Conservation (phyloP, 2,888 invertebrate genomes). For the Apantesis nais region DNA sequence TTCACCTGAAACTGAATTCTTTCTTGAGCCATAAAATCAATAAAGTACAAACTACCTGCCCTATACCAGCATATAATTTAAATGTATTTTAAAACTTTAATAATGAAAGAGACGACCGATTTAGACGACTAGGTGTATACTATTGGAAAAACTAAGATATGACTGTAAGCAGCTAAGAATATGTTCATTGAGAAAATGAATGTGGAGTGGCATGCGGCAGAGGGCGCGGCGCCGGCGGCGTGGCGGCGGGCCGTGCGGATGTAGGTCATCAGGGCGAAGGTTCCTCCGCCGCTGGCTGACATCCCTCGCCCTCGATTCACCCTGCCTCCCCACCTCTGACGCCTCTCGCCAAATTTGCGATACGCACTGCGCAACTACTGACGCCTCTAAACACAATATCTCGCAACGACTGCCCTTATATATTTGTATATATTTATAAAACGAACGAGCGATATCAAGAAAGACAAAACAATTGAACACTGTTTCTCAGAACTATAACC, state of each 20-base stretch:
- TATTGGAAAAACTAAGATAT: slow-evolving; percentile 5
- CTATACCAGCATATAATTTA: not conserved
- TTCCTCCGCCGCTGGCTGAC: slow-evolving; percentile 53
- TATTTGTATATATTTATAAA: slow-evolving; percentile 28
- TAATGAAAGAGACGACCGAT: not conserved
- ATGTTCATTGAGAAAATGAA: slow-evolving; percentile 33
- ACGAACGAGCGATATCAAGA: slow-evolving; percentile 44
- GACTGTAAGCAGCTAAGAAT: slow-evolving; percentile 17
- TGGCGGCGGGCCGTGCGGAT: slow-evolving; percentile 56
- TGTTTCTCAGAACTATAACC: slow-evolving; percentile 65
- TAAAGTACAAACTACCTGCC: slow-evolving; percentile 1
- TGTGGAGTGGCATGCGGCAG: slow-evolving; percentile 30
- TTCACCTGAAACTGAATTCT: not conserved
- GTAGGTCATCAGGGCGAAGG: slow-evolving; percentile 77
- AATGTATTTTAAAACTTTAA: not conserved
- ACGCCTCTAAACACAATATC: slow-evolving; percentile 23
- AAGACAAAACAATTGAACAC: slow-evolving; percentile 65
- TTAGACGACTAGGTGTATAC: not conserved
- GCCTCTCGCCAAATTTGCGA: slow-evolving; percentile 50
- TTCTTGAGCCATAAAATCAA: slow-evolving; percentile 15
- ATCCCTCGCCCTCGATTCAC: slow-evolving; percentile 56
- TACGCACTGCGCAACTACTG: slow-evolving; percentile 58
- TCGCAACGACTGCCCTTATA: slow-evolving; percentile 27
- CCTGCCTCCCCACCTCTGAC: slow-evolving; percentile 48
- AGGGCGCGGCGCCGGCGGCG: slow-evolving; percentile 47